Evolutionary conservation across 53 echinoderm and acorn worm genomes (phyloP), one percentile per base, ranked within the genome.

Genomic region (Paelopatides confundens): DNA sequence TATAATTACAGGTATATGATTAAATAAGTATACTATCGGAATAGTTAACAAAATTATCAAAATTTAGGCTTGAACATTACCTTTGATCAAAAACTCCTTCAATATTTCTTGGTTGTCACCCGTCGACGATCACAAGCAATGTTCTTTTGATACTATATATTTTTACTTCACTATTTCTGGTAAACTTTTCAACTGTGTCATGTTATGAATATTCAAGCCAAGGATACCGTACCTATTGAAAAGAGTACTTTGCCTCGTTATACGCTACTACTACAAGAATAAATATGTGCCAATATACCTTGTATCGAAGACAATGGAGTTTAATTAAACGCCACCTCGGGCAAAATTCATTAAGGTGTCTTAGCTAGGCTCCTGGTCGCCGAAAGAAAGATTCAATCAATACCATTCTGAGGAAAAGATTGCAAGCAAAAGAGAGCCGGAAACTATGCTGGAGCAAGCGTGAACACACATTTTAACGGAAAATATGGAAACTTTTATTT

Each of bases 301-400:
- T 54, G 58, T 54, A 54, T 54, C 58, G 58, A 54, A 54, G 58
- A 54, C 58, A 71, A 71, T 39, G 46, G 71, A 40, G 24, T 71
- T 71, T 71, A 71, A 71, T 71, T 71, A 71, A 71, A 71, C 38
- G 71, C 71, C 38, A 71, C 71, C 71, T 38, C 33, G 36, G 71
- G 71, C 71, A n/a, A 40, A 71, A 40, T 71, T 71, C 71, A 71
- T 71, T 71, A 71, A 71, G 71, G 40, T 71, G 71, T 71, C 71
- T 43, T 35, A 33, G 67, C 67, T 66, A 35, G 67, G 67, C 67
- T 66, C 46, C 29, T 46, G 39, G 40, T 71, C 71, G 71, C 71
- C 71, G 71, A 46, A n/a, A 71, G 71, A 46, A 71, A 71, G 21
- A 27, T 71, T 5, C 71, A 71, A 71, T 71, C 71, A 71, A 71